Conservation (phyloP, 2,797 vertebrate species). For the Cryptoprocta ferox region DNA sequence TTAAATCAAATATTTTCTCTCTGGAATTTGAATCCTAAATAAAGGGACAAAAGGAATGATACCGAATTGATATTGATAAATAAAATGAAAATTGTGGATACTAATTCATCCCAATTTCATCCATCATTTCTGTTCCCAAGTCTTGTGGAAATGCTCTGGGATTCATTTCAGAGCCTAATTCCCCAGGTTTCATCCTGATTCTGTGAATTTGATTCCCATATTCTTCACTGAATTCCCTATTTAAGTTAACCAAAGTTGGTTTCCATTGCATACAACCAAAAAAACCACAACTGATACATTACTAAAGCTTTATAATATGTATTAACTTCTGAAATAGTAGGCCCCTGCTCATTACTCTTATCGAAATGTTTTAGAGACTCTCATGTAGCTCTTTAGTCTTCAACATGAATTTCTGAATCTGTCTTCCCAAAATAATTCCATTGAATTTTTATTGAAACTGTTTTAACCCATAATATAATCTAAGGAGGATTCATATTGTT, state of each 20-base stretch:
- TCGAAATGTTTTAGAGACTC: not conserved
- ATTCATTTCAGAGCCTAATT: not conserved
- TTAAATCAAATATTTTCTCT: not conserved
- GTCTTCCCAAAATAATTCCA: constrained; percentile 7
- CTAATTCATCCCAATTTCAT: not conserved
- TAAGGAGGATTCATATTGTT: not conserved
- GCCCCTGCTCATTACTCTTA: not conserved
- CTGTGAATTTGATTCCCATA: not conserved
- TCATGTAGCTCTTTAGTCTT: not conserved
- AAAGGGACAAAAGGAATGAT: not conserved
- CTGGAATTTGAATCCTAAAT: not conserved
- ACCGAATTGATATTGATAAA: not conserved
- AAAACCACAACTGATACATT: not conserved
- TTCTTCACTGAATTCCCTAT: not conserved
- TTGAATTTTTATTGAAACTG: not conserved
- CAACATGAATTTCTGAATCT: not conserved
- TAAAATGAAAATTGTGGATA: not conserved
- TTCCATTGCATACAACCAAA: not conserved
- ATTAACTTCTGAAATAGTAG: not conserved
- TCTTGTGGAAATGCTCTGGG: not conserved
- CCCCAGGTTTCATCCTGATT: not conserved
- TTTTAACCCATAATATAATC: not conserved
- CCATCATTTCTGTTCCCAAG: not conserved
- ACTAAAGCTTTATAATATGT: not conserved
- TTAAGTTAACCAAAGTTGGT: not conserved